Evolutionary conservation across 2,797 vertebrate species (phyloP), one percentile per base, ranked within the genome.

Genomic region (Hapalemur alaotrensis): DNA sequence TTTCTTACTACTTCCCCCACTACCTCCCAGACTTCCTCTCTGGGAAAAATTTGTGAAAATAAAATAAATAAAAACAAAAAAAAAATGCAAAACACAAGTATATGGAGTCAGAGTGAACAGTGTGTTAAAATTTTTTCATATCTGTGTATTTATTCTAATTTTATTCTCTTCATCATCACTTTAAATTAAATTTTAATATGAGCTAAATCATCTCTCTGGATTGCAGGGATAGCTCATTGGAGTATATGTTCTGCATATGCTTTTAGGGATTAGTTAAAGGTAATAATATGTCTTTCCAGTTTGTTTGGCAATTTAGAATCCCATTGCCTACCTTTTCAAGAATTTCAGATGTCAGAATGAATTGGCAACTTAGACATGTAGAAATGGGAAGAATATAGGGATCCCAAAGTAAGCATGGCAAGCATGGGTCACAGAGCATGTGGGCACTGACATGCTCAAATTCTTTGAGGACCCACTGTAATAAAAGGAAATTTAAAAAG

Each of bases 121-220:
- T 90, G 65, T 41, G n/a, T 65, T 90, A 54, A 80, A 32, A 15
- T 65, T 65, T 70, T 89, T 73, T 48, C 17, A 25, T 76, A 93
- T 13, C 54, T 83, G 25, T 70, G 13, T 50, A 70, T 93, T 89
- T 46, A 50, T 61, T 89, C 38, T 35, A 84, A 79, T 67, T 89
- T 70, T 79, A 89, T 89, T 95, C 12, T 41, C 43, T 80, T 79
- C 17, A 52, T 95, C 28, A 89, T 91, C 41, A 52, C 76, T 94
- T 46, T 67, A 70, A 76, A 43, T 65, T 38, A 20, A 23, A 65
- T 83, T 72, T 93, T 78, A 43, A 38, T 41, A 59, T 5, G 28
- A 54, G 48, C 38, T 32, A 61, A 80, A 43, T 46, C 38, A 41
- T 72, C 65, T 80, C 35, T 32, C 63, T 92, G 48, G 20, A n/a